phyloP scores from a whole-genome alignment of 1,140 invertebrate genomes.

The Lutraria rhynchaena region DNA sequence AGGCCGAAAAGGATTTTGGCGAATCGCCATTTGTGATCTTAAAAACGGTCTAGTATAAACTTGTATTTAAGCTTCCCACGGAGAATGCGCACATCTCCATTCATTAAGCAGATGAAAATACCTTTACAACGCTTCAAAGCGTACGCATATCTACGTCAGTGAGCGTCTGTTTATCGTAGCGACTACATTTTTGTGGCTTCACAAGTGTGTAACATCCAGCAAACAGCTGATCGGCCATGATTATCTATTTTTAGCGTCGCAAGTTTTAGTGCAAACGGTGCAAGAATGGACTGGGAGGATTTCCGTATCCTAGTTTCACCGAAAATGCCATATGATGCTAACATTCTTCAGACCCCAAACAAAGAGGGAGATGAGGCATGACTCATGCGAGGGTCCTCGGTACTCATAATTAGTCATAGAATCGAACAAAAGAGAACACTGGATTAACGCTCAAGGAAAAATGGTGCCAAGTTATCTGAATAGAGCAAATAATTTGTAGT shows the following conservation, averaged over 20 bases:
- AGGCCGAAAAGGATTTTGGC: not conserved
- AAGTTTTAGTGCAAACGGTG: slow-evolving; percentile 34
- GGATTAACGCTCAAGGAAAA: too few species aligned
- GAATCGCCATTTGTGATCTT: not conserved
- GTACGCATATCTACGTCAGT: slow-evolving; percentile 45
- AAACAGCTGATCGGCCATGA: slow-evolving; percentile 51
- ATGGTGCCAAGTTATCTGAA: too few species aligned
- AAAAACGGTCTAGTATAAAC: not conserved
- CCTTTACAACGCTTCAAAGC: slow-evolving; percentile 17
- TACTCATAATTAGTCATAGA: slow-evolving; percentile 9
- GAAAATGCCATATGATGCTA: slow-evolving; percentile 14
- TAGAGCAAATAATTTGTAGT: too few species aligned
- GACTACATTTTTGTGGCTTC: slow-evolving; percentile 41
- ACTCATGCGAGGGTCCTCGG: slow-evolving; percentile 1
- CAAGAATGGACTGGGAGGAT: not conserved
- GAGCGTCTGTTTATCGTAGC: slow-evolving; percentile 13
- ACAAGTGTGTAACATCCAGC: slow-evolving; percentile 35
- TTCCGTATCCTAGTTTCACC: not conserved
- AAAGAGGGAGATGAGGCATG: slow-evolving; percentile 23
- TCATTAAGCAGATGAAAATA: slow-evolving; percentile 35
- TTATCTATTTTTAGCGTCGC: slow-evolving; percentile 39
- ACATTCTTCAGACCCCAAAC: slow-evolving; percentile 10
- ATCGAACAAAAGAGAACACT: too few species aligned
- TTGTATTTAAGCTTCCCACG: slow-evolving; percentile 38
- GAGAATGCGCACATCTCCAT: slow-evolving; percentile 17